These are phyloP conservation scores for Apaloderma vittatum DNA, from an alignment of 2,113 vertebrate genomes.

Conservation along the genomic window DNA sequence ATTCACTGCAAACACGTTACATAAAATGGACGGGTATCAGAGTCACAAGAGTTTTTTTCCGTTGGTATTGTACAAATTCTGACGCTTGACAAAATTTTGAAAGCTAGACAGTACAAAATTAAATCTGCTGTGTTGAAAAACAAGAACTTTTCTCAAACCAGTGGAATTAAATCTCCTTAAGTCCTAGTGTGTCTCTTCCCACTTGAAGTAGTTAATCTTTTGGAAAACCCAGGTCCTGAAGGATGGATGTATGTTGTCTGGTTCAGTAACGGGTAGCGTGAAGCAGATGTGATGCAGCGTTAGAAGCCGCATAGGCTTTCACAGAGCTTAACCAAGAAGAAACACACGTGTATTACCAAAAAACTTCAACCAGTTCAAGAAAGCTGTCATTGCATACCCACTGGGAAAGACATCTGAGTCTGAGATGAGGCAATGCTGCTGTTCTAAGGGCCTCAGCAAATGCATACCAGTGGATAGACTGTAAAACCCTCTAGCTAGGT, in stretches of 20 bases:
- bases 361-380: background rate
- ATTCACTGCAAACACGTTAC: slow-evolving; percentile 58
- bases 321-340: background rate
- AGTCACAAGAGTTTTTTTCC: slow-evolving; percentile 6
- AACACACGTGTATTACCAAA: background rate
- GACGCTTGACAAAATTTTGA: background rate
- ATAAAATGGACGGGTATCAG: slow-evolving; percentile 46
- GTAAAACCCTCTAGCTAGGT: background rate
- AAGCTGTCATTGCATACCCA: background rate
- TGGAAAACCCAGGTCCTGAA: background rate
- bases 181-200: background rate
- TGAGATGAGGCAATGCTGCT: background rate
- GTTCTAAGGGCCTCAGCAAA: background rate
- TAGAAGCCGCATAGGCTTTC: background rate
- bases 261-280: background rate
- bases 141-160: background rate
- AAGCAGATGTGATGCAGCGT: background rate
- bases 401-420: background rate
- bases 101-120: background rate
- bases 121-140: background rate
- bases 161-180: background rate
- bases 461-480: background rate
- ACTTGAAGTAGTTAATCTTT: background rate
- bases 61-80: background rate
- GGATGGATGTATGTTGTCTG: background rate